Evolutionary conservation across 2,888 invertebrate species (phyloP), one percentile per base, ranked within the genome.

Genomic region (Tanaodytes sp.): DNA sequence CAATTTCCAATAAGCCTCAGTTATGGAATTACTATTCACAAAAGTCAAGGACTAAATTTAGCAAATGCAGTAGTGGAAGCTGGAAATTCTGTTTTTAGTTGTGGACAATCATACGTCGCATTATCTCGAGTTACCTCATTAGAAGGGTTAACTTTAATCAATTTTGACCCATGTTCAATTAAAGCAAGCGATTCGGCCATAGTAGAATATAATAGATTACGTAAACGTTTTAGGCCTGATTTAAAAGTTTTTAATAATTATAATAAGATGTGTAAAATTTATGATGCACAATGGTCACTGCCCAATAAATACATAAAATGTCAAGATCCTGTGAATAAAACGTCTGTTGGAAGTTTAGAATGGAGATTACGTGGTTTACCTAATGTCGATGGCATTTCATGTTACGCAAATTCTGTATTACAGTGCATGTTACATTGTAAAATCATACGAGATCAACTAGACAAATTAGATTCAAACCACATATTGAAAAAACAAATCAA

Each of bases 161-260:
- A 33, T 33, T 33, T 33, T 11, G n/a, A 33, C n/a, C 33, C 33
- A n/a, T n/a, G 33, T 33, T 11, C 8, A 11, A n/a, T 33, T 11
- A 33, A 76, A 67, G 77, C 48, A 1, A 33, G 12, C 12, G 20
- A 15, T 20, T 2, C 12, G 8, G 33, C 48, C 5, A 33, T 48
- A n/a, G 15, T 36, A 18, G 33, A 48, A 33, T 48, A 33, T 19
- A 48, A 48, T 12, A 14, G 9, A 19, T 19, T 48, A 6, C 36
- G 48, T 8, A 33, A 48, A 19, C 31, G 19, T 11, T n/a, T 11
- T n/a, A 33, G 33, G 37, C 20, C 48, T 2, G 40, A 58, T 40
- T 48, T 48, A 27, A 23, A 76, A 5, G 75, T 77, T 75, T 48
- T 79, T 4, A 66, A 72, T 39, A 72, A 77, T 39, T 57, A 8